Conservation (phyloP, 2,888 invertebrate species). For the Erannis defoliaria region DNA sequence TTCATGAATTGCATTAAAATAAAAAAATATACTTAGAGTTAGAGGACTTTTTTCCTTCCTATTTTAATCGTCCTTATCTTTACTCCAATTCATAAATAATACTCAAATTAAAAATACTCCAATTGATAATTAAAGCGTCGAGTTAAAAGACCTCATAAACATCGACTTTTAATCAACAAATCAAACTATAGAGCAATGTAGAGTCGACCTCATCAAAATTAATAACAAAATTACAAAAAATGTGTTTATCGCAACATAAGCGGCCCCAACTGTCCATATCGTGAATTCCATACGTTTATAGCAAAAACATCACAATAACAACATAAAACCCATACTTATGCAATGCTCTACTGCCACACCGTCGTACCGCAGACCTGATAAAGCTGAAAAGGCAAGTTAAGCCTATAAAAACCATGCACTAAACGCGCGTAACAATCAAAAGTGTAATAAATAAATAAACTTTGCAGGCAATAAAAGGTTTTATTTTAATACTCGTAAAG, state of each 20-base stretch:
- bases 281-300: constrained; percentile 82
- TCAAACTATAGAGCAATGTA: constrained; percentile 47
- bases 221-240: constrained; percentile 64
- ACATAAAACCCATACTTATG: constrained; percentile 86
- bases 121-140: constrained; percentile 25
- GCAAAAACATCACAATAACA: constrained; percentile 85
- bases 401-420: constrained; percentile 87
- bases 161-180: constrained; percentile 27
- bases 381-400: constrained; percentile 87
- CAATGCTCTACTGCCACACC: constrained; percentile 85
- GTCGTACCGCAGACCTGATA: constrained; percentile 84
- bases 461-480: constrained; percentile 81
- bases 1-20: too few species aligned
- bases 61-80: constrained; percentile 4
- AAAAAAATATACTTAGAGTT: not conserved
- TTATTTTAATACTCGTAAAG: constrained; percentile 81
- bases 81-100: too few species aligned
- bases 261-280: constrained; percentile 77
- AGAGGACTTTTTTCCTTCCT: constrained; percentile 10
- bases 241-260: constrained; percentile 71
- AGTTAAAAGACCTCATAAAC: constrained; percentile 30
- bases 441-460: constrained; percentile 82
- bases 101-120: constrained; percentile 5
- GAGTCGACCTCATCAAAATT: constrained; percentile 60
- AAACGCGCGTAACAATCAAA: constrained; percentile 80